A percentile compares a stretch with the other conserved stretches of the same genome.
Conservation (phyloP, 2,797 vertebrate species). For the Caiman crocodilus region DNA sequence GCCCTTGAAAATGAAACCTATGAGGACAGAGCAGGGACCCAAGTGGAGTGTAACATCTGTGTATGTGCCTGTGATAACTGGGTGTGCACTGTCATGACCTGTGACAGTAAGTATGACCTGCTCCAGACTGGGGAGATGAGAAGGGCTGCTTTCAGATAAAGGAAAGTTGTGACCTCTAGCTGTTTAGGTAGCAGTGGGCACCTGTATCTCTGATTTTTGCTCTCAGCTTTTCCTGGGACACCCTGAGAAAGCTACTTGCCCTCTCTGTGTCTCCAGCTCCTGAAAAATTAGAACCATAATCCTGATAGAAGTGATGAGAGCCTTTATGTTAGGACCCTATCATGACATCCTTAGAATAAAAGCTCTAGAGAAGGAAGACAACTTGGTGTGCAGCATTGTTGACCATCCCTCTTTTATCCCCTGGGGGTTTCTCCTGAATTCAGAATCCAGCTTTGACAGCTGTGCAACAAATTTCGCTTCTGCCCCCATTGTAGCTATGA, state of each 20-base stretch:
- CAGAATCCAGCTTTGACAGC: neutral
- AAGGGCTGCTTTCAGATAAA: neutral
- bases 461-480: neutral
- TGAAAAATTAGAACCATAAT: neutral
- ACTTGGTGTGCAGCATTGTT: neutral
- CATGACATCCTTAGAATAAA: neutral
- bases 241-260: neutral
- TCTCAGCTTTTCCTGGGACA: neutral
- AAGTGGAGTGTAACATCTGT: conserved; percentile 97
- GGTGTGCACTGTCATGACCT: conserved; percentile 99
- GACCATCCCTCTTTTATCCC: neutral
- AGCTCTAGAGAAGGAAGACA: neutral
- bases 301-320: neutral
- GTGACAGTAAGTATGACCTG: conserved; percentile 84
- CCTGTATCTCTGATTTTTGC: neutral
- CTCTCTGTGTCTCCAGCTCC: neutral
- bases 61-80: conserved; percentile 98
- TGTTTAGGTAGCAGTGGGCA: neutral
- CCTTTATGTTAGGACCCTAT: neutral
- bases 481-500: neutral
- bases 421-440: neutral
- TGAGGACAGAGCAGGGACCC: conserved; percentile 94
- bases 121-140: neutral
- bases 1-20: conserved; percentile 96
- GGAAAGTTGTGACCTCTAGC: neutral